Evolutionary conservation across 2,888 invertebrate genomes (phyloP), one percentile per base, ranked within the genome.

Genomic region (Drosophila fulvimacula): DNA sequence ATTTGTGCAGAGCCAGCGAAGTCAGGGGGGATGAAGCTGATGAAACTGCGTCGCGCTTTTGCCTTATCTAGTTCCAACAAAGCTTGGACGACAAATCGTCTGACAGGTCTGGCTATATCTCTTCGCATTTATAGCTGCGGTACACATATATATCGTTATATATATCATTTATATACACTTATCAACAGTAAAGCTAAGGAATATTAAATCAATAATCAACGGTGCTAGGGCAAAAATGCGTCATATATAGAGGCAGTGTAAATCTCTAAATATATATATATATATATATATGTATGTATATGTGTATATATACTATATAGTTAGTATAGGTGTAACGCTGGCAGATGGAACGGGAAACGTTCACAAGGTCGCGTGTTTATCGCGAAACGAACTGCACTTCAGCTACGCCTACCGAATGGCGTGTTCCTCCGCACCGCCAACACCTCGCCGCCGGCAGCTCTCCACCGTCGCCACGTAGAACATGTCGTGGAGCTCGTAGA

Each of bases 171-270:
- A n/a, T 53, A 17, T 66, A 73, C 61, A 70, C 39, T 69, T 76
- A 69, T 76, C 69, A 70, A 51, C 49, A 63, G 60, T 53, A 19
- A 39, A 75, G 60, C 61, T 51, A 44, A 73, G 67, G 85, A 83
- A 83, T 83, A 83, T 83, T 83, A 83, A 83, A 83, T 83, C 83
- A 89, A 83, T 83, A 83, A 69, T 81, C 60, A 81, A 81, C 89
- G 84, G 82, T 87, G 87, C 89, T 81, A 84, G 71, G 82, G 84
- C 82, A 72, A 78, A 83, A 73, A 83, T 83, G 83, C 89, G 83
- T 88, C 83, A 83, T 66, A 55, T 57, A 48, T 51, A 21, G 6
- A 21, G 19, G 17, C 19, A 34, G 17, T 58, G 42, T 64, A 55
- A 63, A 63, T 5, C 44, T 27, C 27, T 46, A 46, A 27, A 27